A percentile compares a stretch with the other conserved stretches of the same genome.
These are phyloP conservation scores for Calypte anna DNA, from an alignment of 2,113 vertebrate genomes.

Conservation along the genomic window DNA sequence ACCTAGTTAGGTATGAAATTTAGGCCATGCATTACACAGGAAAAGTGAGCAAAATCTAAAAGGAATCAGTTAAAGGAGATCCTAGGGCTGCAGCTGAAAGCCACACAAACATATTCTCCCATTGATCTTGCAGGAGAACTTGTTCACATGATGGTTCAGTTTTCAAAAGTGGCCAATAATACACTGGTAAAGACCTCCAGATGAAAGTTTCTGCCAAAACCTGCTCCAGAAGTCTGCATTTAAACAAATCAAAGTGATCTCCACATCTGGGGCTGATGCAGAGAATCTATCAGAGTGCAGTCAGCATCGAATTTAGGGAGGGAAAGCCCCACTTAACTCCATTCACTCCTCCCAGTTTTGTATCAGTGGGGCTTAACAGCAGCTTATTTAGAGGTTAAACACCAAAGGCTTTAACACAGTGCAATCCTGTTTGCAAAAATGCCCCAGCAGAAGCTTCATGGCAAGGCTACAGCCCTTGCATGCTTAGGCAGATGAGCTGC, in stretches of 20 bases:
- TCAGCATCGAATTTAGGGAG: neutral
- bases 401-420: neutral
- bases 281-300: neutral
- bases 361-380: slow-evolving; percentile 30
- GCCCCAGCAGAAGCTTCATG: neutral
- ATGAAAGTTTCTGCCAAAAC: neutral
- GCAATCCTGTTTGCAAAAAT: neutral
- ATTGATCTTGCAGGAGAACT: neutral
- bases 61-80: neutral
- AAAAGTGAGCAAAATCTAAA: neutral
- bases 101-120: neutral
- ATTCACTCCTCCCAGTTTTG: neutral
- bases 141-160: neutral
- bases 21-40: neutral
- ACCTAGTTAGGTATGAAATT: neutral
- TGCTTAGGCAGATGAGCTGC: neutral
- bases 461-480: neutral
- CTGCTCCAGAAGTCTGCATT: neutral
- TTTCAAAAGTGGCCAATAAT: neutral
- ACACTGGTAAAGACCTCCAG: neutral
- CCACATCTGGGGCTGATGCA: neutral
- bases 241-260: neutral
- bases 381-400: slow-evolving; percentile 54
- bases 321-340: neutral
- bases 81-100: neutral